Evolutionary conservation across 2,888 invertebrate species (phyloP).

Genomic region (Eueremaeus valkanovi): DNA sequence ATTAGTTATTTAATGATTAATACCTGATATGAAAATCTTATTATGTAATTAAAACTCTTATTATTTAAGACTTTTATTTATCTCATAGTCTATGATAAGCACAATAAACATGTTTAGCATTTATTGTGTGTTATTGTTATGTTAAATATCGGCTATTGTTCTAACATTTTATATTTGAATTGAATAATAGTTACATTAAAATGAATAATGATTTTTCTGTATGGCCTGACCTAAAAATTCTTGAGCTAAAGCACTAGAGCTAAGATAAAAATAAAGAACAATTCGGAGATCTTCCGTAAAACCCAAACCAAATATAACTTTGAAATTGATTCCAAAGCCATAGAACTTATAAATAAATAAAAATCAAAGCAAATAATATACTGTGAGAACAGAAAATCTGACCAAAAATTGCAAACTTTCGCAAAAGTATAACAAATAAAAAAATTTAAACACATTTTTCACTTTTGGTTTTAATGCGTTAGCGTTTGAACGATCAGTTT

Average conservation of each 20-base stretch:
- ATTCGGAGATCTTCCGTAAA: not conserved
- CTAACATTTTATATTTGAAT: not conserved
- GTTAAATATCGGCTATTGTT: not conserved
- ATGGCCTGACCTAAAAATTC: too few species aligned
- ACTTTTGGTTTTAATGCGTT: too few species aligned
- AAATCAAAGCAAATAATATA: slow-evolving; percentile 7
- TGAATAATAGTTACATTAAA: slow-evolving; percentile 3
- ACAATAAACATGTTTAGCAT: too few species aligned
- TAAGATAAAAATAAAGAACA: not conserved
- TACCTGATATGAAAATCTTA: too few species aligned
- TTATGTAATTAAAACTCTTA: too few species aligned
- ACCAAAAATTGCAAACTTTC: not conserved
- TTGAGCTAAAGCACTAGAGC: not conserved
- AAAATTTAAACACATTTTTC: too few species aligned
- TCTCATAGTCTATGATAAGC: too few species aligned
- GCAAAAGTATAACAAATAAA: too few species aligned
- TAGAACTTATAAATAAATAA: slow-evolving; percentile 21
- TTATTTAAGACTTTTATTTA: too few species aligned
- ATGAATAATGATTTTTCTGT: slow-evolving; percentile 4
- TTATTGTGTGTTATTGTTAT: too few species aligned
- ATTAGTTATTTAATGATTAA: too few species aligned
- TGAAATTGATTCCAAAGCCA: not conserved
- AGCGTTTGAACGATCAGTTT: too few species aligned
- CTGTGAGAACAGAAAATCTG: not conserved
- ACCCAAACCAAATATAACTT: slow-evolving; percentile 11